phyloP scores from a whole-genome alignment of 92 coral and sea anemone species.

The Palythoa heliodiscus region DNA sequence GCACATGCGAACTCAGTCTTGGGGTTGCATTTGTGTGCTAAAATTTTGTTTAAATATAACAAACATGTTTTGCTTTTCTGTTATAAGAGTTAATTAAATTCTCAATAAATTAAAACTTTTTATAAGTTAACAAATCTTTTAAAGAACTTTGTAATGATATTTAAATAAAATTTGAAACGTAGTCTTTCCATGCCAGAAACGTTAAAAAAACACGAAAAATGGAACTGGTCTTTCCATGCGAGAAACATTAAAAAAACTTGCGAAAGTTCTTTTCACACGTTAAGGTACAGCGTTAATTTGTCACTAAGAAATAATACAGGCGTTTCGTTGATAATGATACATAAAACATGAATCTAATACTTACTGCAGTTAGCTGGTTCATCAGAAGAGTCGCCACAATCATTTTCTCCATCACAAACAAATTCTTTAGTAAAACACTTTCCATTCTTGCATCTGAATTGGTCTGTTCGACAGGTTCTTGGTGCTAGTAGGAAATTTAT shows the following conservation, averaged over 20 bases:
- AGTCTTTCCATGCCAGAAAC: no score
- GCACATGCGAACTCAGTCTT: constrained; percentile 71
- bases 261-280: neutral
- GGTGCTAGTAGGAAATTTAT: constrained; percentile 1
- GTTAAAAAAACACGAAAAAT: no score
- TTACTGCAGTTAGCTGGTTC: constrained; percentile 65
- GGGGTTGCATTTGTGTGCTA: constrained; percentile 50
- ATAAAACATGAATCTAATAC: neutral
- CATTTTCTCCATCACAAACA: constrained; percentile 59
- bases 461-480: constrained; percentile 14
- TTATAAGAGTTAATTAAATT: no score
- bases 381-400: constrained; percentile 61
- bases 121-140: no score
- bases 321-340: neutral
- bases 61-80: neutral
- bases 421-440: constrained; percentile 43
- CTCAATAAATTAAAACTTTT: no score
- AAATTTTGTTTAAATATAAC: neutral
- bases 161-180: no score
- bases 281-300: neutral
- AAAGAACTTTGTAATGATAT: no score
- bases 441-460: constrained; percentile 52
- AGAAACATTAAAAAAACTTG: no score
- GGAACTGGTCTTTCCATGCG: no score
- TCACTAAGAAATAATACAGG: neutral